phyloP scores from a whole-genome alignment of 2,888 invertebrate genomes.

The Platycheirus albimanus region DNA sequence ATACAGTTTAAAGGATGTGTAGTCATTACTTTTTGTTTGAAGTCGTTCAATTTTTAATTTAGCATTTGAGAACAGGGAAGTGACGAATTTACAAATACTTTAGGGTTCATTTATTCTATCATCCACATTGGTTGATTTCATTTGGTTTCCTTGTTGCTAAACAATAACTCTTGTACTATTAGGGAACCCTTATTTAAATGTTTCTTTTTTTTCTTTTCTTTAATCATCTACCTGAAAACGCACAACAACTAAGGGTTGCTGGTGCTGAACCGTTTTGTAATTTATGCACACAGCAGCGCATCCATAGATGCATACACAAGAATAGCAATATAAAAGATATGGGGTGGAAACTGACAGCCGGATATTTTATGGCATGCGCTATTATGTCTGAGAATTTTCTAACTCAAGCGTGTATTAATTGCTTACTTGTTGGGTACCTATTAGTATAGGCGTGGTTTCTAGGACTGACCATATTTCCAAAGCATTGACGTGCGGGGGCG shows the following conservation, averaged over 20 bases:
- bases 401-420: conserved; percentile 8
- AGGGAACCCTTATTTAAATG: conserved; percentile 32
- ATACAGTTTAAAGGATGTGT: too few relatives aligned
- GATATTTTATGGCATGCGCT: conserved; percentile 49
- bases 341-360: conserved; percentile 38
- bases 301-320: not conserved
- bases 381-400: conserved; percentile 1
- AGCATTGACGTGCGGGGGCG: not conserved
- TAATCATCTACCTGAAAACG: conserved; percentile 40
- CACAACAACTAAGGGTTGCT: conserved; percentile 32
- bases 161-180: not conserved
- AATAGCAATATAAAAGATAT: conserved; percentile 9
- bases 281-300: conserved; percentile 5
- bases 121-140: not conserved
- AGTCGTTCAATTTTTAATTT: too few relatives aligned
- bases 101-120: too few relatives aligned
- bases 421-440: not conserved
- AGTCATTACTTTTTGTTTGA: too few relatives aligned
- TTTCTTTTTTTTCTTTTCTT: conserved; percentile 1
- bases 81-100: too few relatives aligned
- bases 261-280: conserved; percentile 17
- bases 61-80: too few relatives aligned
- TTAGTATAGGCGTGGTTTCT: conserved; percentile 16
- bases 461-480: not conserved
- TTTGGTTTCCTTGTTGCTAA: not conserved